Conservation (phyloP, 1,140 invertebrate species). For the Glossosoma conforme region DNA sequence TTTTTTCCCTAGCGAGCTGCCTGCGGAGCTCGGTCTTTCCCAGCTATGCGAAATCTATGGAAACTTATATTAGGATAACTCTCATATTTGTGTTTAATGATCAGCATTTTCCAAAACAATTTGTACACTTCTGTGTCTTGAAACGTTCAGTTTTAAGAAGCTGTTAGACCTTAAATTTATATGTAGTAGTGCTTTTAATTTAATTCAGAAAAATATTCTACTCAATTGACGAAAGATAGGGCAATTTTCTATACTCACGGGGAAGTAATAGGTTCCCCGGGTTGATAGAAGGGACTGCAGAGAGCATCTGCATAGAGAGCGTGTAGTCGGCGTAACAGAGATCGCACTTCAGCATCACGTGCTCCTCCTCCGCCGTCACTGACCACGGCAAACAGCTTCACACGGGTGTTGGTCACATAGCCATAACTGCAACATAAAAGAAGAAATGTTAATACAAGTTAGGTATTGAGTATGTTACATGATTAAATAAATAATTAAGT, state of each 20-base stretch:
- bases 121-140: background rate
- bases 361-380: constrained; percentile 83
- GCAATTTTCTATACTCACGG: constrained; percentile 54
- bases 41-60: no score
- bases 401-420: constrained; percentile 95
- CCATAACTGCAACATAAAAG: constrained; percentile 71
- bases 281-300: constrained; percentile 92
- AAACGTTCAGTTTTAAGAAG: background rate
- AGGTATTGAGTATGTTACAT: no score
- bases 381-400: constrained; percentile 93
- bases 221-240: background rate
- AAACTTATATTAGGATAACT: no score
- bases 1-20: no score
- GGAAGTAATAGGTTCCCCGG: constrained; percentile 76
- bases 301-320: constrained; percentile 86
- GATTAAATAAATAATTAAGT: no score
- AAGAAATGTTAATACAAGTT: no score
- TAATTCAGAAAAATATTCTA: background rate
- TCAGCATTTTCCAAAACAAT: background rate
- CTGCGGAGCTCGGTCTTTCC: no score
- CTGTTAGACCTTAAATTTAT: constrained; percentile 11
- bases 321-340: constrained; percentile 87
- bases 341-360: constrained; percentile 91
- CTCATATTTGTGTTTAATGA: background rate
- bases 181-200: constrained; percentile 16